Percentiles rank a stretch among this genome's conserved stretches.
phyloP scores from a whole-genome alignment of 53 echinoderm and acorn worm genomes.

The Arbacia lixula region DNA sequence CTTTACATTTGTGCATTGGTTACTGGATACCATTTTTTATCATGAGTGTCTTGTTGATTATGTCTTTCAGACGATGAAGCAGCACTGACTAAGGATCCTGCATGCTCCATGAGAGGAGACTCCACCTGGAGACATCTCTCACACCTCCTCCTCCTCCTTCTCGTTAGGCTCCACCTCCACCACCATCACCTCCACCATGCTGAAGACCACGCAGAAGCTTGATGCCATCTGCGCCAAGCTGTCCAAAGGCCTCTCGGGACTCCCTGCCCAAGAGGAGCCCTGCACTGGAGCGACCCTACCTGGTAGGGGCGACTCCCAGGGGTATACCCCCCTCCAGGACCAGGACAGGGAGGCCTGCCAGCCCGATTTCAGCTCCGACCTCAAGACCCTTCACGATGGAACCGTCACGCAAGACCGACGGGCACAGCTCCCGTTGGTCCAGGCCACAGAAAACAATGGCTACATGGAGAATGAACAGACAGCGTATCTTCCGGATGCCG shows the following conservation, averaged over 20 bases:
- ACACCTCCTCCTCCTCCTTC: not conserved
- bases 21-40: too few species aligned
- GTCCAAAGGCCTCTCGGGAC: conserved; percentile 72
- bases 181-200: conserved; percentile 67
- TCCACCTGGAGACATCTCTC: too few species aligned
- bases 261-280: conserved; percentile 48
- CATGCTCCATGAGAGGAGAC: conserved; percentile 28
- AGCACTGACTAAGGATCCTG: not conserved
- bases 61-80: conserved; percentile 22
- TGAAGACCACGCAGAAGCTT: conserved; percentile 82
- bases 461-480: not conserved
- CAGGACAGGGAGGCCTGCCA: conserved; percentile 24
- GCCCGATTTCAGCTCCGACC: conserved; percentile 9
- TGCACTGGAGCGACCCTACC: conserved; percentile 40
- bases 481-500: not conserved
- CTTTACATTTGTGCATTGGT: too few species aligned
- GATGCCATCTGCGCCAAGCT: conserved; percentile 99
- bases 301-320: conserved; percentile 10
- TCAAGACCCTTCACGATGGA: conserved; percentile 32
- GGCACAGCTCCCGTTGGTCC: conserved; percentile 36
- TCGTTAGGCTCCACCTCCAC: not conserved
- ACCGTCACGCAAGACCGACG: conserved; percentile 12
- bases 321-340: conserved; percentile 9
- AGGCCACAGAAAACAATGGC: conserved; percentile 50
- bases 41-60: not conserved